Evolutionary conservation across 2,888 invertebrate species (phyloP).

Genomic region (Stenodema calcarata): DNA sequence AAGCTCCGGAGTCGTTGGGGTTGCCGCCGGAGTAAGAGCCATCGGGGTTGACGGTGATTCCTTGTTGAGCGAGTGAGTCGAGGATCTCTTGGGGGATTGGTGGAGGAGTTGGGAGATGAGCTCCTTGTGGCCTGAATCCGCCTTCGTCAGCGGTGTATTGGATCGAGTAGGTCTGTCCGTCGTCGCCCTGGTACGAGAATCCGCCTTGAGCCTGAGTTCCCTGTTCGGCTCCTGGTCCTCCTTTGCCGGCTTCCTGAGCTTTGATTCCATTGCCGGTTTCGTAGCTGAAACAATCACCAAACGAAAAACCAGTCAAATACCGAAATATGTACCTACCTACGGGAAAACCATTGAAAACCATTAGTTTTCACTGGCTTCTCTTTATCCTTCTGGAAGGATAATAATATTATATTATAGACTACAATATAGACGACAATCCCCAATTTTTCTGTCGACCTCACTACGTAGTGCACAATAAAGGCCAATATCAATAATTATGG

Average conservation of each 20-base stretch:
- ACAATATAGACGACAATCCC: no score
- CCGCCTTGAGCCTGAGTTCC: constrained; percentile 58
- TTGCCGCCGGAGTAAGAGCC: constrained; percentile 37
- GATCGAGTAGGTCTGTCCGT: constrained; percentile 60
- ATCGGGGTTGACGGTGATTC: constrained; percentile 37
- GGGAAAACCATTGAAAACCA: no score
- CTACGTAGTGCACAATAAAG: no score
- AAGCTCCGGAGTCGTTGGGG: constrained; percentile 37
- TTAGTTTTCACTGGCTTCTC: no score
- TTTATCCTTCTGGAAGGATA: no score
- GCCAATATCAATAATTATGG: no score
- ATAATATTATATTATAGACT: no score
- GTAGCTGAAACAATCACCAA: constrained; percentile 52
- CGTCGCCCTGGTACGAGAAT: constrained; percentile 66
- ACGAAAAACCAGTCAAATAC: background rate
- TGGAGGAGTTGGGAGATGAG: constrained; percentile 82
- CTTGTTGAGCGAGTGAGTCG: constrained; percentile 55
- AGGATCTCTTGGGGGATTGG: constrained; percentile 75
- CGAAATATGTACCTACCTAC: no score
- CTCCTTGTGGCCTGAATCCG: constrained; percentile 65
- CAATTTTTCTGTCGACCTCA: no score
- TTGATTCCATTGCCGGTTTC: constrained; percentile 62
- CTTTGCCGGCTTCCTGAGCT: constrained; percentile 65
- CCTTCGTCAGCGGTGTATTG: constrained; percentile 74
- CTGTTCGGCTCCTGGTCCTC: constrained; percentile 61